Evolutionary conservation across 2,113 vertebrate genomes (phyloP).

Genomic region (Rhynchopsitta pachyrhyncha): DNA sequence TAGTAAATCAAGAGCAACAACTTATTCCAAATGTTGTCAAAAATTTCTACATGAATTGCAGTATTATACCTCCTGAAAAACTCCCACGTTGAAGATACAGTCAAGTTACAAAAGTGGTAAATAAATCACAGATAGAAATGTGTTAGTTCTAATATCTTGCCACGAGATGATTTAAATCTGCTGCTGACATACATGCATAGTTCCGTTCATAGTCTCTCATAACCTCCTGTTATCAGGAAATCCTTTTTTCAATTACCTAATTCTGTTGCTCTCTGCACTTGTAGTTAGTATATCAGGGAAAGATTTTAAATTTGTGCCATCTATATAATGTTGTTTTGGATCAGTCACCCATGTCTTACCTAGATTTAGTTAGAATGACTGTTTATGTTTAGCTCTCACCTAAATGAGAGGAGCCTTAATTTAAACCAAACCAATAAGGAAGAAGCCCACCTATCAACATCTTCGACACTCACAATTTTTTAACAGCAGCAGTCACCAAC

Average conservation of each 20-base stretch:
- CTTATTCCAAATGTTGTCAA: background rate
- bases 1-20: background rate
- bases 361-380: background rate
- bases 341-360: background rate
- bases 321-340: background rate
- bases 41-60: background rate
- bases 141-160: background rate
- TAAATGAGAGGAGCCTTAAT: background rate
- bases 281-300: background rate
- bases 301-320: background rate
- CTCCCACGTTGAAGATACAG: background rate
- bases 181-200: background rate
- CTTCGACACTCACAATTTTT: background rate
- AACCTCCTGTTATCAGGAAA: background rate
- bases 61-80: background rate
- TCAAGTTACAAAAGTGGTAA: background rate
- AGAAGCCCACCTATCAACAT: background rate
- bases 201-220: background rate
- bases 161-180: background rate
- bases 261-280: background rate
- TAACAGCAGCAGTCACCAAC: background rate
- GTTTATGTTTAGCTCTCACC: background rate
- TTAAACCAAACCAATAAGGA: background rate
- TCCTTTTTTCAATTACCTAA: background rate
- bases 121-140: background rate